phyloP scores from a whole-genome alignment of 2,888 invertebrate species.

The Tenthredo scrophulariae region DNA sequence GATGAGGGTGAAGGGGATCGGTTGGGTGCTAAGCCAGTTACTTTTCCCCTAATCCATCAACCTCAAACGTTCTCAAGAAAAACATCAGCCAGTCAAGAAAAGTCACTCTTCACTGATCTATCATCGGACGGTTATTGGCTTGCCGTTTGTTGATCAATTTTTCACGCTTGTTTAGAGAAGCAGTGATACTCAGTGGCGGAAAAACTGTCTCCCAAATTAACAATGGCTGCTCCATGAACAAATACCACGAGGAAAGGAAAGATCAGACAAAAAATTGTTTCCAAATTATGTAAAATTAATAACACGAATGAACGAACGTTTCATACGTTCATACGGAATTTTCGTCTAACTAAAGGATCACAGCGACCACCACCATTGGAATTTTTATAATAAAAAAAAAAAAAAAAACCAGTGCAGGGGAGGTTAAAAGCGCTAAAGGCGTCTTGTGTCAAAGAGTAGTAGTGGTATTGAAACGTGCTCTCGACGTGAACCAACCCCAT shows the following conservation, averaged over 20 bases:
- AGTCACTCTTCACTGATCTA: conserved; percentile 48
- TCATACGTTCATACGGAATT: background rate
- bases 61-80: conserved; percentile 49
- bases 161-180: background rate
- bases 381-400: conserved; percentile 25
- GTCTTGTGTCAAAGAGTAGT: conserved; percentile 28
- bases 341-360: background rate
- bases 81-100: conserved; percentile 53
- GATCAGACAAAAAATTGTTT: background rate
- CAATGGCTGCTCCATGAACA: background rate
- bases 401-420: background rate
- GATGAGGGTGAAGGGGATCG: background rate
- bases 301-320: background rate
- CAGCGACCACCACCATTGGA: background rate
- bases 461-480: conserved; percentile 20
- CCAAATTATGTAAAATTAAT: background rate
- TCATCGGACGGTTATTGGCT: conserved; percentile 40
- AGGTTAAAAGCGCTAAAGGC: conserved; percentile 4
- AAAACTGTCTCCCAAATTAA: background rate
- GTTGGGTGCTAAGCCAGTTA: conserved; percentile 21
- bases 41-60: conserved; percentile 52
- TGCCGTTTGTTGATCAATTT: conserved; percentile 23
- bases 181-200: background rate
- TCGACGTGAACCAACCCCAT: background rate
- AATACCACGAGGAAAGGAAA: background rate